These are phyloP conservation scores for Pteronura brasiliensis DNA, from an alignment of 2,113 vertebrate species.

Conservation along the genomic window DNA sequence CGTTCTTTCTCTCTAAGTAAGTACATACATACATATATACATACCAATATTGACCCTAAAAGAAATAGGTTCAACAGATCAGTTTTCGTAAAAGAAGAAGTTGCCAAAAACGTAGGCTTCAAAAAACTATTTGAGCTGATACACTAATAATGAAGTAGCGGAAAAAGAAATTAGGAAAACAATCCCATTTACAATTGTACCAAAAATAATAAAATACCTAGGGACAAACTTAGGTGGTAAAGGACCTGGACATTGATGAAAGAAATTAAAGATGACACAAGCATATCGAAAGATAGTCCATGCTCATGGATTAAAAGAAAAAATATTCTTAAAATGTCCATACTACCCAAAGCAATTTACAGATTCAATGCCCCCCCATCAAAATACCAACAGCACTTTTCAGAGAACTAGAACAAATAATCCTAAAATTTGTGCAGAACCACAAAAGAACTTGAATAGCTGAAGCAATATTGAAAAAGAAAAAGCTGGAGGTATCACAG, in stretches of 20 bases:
- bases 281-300: background rate
- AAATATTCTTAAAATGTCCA: background rate
- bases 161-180: background rate
- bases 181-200: background rate
- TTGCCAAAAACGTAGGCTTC: background rate
- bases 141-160: background rate
- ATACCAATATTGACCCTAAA: background rate
- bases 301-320: background rate
- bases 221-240: background rate
- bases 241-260: background rate
- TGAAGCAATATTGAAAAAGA: background rate
- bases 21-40: no score
- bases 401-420: background rate
- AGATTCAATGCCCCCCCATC: background rate
- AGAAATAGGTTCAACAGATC: background rate
- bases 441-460: background rate
- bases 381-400: background rate
- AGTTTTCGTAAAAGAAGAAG: background rate
- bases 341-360: background rate
- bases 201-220: background rate
- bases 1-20: no score
- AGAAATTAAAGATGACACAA: background rate
- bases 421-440: background rate
- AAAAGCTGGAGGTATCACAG: background rate
- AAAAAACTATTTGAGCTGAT: background rate